A percentile compares a stretch with the other conserved stretches of the same genome.
Evolutionary conservation across 2,113 vertebrate species (phyloP).

Genomic region (Pedetes capensis): DNA sequence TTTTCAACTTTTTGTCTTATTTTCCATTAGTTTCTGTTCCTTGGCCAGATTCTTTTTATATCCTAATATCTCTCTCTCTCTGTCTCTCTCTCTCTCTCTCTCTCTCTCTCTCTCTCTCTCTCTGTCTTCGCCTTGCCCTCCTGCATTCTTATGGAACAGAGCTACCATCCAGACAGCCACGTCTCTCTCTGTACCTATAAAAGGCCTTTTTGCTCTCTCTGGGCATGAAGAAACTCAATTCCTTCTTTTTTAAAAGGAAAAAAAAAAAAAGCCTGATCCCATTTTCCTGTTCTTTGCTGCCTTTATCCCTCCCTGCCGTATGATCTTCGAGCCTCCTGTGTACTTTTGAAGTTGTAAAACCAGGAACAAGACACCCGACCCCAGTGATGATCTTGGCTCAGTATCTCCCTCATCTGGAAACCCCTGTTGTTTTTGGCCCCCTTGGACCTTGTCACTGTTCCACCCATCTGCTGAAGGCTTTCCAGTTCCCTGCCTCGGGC

Average conservation of each 20-base stretch:
- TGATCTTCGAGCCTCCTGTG: neutral
- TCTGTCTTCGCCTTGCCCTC: neutral
- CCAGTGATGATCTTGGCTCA: constrained; percentile 31
- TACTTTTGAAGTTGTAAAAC: constrained; percentile 42
- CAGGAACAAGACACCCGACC: neutral
- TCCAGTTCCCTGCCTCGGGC: neutral
- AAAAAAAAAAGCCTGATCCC: neutral
- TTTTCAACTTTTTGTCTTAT: neutral
- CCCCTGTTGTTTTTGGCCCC: constrained; percentile 23
- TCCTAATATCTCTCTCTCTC: neutral
- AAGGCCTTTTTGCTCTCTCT: neutral
- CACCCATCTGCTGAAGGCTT: neutral
- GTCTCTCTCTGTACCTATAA: neutral
- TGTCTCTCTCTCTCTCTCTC: neutral
- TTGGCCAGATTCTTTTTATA: neutral
- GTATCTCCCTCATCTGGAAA: constrained; percentile 31
- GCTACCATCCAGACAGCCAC: neutral
- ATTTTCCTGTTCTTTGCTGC: neutral
- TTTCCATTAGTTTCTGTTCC: neutral
- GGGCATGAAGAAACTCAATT: neutral
- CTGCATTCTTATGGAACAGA: neutral
- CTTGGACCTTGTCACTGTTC: neutral
- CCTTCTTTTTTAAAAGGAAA: neutral
- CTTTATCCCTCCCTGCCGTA: neutral
- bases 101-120: neutral